Evolutionary conservation across 2,113 vertebrate genomes (phyloP).

Genomic region (Misgurnus anguillicaudatus): DNA sequence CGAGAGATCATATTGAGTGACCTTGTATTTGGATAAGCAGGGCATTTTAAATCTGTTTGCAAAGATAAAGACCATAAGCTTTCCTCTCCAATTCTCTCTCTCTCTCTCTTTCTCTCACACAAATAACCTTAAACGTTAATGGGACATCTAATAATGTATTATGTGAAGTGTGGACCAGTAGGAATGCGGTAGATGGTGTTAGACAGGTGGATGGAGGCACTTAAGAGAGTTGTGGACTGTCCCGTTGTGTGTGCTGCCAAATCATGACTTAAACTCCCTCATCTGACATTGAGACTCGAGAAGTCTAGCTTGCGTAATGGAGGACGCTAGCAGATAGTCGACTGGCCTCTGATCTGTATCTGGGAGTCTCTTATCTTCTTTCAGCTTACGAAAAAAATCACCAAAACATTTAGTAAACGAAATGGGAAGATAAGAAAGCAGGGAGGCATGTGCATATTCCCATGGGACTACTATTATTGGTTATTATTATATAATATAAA

Average conservation of each 20-base stretch:
- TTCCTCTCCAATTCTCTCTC: conserved; percentile 14
- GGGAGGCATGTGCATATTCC: background rate
- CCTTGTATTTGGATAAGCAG: conserved; percentile 40
- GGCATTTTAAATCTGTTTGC: conserved; percentile 25
- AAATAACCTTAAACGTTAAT: background rate
- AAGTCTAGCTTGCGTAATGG: conserved; percentile 10
- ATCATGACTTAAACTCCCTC: background rate
- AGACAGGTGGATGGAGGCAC: background rate
- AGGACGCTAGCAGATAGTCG: background rate
- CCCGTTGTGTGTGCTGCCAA: conserved; percentile 3
- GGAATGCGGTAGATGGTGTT: background rate
- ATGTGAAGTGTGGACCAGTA: background rate
- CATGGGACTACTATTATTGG: too few species aligned
- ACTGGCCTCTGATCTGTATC: background rate
- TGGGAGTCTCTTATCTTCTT: background rate
- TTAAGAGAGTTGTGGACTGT: conserved; percentile 17
- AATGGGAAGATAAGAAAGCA: background rate
- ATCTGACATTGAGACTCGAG: conserved; percentile 24
- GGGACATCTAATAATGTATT: background rate
- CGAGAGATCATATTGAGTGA: background rate
- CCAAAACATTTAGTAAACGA: background rate
- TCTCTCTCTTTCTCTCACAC: background rate
- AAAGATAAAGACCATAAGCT: conserved; percentile 31
- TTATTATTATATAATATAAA: too few species aligned
- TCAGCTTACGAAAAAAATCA: background rate